phyloP scores from a whole-genome alignment of 2,888 invertebrate genomes.

The Fragum sueziense region DNA sequence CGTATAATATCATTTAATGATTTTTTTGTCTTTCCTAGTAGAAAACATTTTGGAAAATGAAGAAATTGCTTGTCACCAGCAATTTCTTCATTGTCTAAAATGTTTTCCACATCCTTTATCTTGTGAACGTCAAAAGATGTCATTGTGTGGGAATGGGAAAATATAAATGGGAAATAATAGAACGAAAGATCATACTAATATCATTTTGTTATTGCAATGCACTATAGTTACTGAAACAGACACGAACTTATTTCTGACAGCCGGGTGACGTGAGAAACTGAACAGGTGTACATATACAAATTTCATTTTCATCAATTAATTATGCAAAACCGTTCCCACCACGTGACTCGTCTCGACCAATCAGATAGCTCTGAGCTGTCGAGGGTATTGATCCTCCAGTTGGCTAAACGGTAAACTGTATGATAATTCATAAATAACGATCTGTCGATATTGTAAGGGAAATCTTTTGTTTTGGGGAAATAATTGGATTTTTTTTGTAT shows the following conservation, averaged over 20 bases:
- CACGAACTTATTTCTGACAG: background rate
- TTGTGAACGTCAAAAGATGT: no score
- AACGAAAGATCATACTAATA: background rate
- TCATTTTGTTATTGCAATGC: background rate
- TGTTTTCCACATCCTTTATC: no score
- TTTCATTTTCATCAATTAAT: conserved; percentile 42
- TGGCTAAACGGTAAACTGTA: conserved; percentile 3
- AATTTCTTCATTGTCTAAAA: no score
- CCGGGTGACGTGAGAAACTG: conserved; percentile 21
- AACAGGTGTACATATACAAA: conserved; percentile 37
- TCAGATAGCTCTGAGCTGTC: conserved; percentile 27
- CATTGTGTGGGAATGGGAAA: no score
- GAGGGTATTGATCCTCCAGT: conserved; percentile 40
- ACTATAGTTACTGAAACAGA: background rate
- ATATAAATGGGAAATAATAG: background rate
- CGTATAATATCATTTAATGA: no score
- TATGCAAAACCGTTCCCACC: conserved; percentile 45
- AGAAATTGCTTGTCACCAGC: no score
- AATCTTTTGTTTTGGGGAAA: conserved; percentile 6
- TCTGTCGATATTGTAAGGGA: background rate
- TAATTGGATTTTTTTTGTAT: background rate
- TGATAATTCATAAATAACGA: conserved; percentile 16
- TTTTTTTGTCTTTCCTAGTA: no score
- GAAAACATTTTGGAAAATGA: no score
- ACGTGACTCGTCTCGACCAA: conserved; percentile 45